phyloP scores from a whole-genome alignment of 1,140 invertebrate species.

The Caenorhabditis elegans region WBcel235 BX284602.5:4083501-4084000 shows the following conservation, averaged over 20 bases:
- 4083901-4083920: slow-evolving; percentile 36
- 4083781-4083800: slow-evolving; percentile 50
- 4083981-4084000: slow-evolving; percentile 47
- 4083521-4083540: too few relatives aligned
- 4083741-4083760: slow-evolving; percentile 53
- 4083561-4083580: too few relatives aligned
- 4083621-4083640: too few relatives aligned
- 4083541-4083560: too few relatives aligned
- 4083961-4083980: slow-evolving; percentile 42
- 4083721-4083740: slow-evolving; percentile 50
- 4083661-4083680: slow-evolving; percentile 44
- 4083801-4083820: slow-evolving; percentile 41
- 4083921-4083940: slow-evolving; percentile 30
- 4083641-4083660: slow-evolving; percentile 42
- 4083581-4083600: too few relatives aligned
- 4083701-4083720: slow-evolving; percentile 48
- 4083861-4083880: slow-evolving; percentile 52
- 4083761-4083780: slow-evolving; percentile 42
- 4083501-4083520: too few relatives aligned
- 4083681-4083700: slow-evolving; percentile 51
- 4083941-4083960: slow-evolving; percentile 37
- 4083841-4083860: slow-evolving; percentile 52
- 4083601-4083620: too few relatives aligned
- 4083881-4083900: slow-evolving; percentile 48
- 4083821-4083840: slow-evolving; percentile 47